Evolutionary conservation across 2,888 invertebrate species (phyloP), one percentile per base, ranked within the genome.

Genomic region (Odontocerum albicorne): DNA sequence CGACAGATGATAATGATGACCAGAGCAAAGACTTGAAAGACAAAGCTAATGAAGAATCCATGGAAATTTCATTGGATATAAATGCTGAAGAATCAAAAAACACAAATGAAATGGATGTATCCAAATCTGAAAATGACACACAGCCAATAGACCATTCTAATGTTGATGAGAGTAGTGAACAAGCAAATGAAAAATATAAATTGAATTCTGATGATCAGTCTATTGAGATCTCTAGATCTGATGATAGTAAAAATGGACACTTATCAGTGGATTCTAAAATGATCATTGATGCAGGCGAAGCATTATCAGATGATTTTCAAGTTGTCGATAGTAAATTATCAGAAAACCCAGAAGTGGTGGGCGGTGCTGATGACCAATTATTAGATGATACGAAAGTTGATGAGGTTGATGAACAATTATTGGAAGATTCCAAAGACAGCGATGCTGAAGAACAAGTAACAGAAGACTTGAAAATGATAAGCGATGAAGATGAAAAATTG

Each of bases 201-300:
- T n/a, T n/a, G n/a, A n/a, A n/a, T n/a, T n/a, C n/a, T n/a, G n/a
- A n/a, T n/a, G n/a, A n/a, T n/a, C n/a, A n/a, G n/a, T n/a, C n/a
- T n/a, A n/a, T n/a, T n/a, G n/a, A n/a, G n/a, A n/a, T n/a, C n/a
- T n/a, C n/a, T n/a, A n/a, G n/a, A n/a, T n/a, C n/a, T n/a, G n/a
- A n/a, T n/a, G n/a, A n/a, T n/a, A n/a, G n/a, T n/a, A 17, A 50
- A 21, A 33, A 27, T 44, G 27, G 35, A 44, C 3, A 44, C 17
- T 12, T 40, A 33, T 1, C 22, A 49, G 16, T 38, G 38, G 12
- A 15, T 10, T 6, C 16, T 15, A n/a, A 16, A 43, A 42, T 15
- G 8, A 3, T n/a, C n/a, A n/a, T n/a, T n/a, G n/a, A n/a, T 16
- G 16, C 8, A 12, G 16, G 17, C 38, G 7, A 12, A 13, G 16